Conservation (phyloP, 1,140 invertebrate species). For the Neotoxoptera formosana region DNA sequence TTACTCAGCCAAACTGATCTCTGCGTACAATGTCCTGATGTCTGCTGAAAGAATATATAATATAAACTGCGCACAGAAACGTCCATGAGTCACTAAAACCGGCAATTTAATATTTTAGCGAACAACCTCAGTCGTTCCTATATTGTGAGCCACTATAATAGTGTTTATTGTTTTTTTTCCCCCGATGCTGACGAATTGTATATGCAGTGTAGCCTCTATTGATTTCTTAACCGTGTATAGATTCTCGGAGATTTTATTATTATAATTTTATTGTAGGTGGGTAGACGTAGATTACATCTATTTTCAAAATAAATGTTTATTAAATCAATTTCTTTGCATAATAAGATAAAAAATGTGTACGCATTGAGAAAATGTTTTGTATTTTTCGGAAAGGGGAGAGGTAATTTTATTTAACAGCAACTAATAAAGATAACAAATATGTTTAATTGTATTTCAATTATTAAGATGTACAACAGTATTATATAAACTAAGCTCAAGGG, state of each 20-base stretch:
- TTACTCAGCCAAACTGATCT: background rate
- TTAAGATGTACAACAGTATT: background rate
- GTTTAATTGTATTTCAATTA: background rate
- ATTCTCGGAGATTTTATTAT: background rate
- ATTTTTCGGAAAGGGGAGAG: background rate
- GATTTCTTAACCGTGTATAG: background rate
- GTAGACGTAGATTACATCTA: background rate
- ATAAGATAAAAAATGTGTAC: background rate
- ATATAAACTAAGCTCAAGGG: background rate
- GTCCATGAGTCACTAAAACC: slow-evolving; percentile 39
- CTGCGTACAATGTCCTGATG: background rate
- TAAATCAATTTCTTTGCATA: background rate
- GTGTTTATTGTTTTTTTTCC: slow-evolving; percentile 46
- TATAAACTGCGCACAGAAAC: background rate
- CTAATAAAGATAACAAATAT: background rate
- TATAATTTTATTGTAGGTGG: background rate
- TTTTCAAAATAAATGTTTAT: background rate
- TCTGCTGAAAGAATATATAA: slow-evolving; percentile 3
- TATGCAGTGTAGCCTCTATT: slow-evolving; percentile 29
- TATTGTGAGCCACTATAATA: background rate
- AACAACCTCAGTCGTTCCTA: background rate
- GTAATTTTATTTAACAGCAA: background rate
- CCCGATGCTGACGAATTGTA: slow-evolving; percentile 2
- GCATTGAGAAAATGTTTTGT: background rate
- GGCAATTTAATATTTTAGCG: slow-evolving; percentile 5